Evolutionary conservation across 1,140 invertebrate species (phyloP), one percentile per base, ranked within the genome.

Genomic region (Callitettix versicolor): DNA sequence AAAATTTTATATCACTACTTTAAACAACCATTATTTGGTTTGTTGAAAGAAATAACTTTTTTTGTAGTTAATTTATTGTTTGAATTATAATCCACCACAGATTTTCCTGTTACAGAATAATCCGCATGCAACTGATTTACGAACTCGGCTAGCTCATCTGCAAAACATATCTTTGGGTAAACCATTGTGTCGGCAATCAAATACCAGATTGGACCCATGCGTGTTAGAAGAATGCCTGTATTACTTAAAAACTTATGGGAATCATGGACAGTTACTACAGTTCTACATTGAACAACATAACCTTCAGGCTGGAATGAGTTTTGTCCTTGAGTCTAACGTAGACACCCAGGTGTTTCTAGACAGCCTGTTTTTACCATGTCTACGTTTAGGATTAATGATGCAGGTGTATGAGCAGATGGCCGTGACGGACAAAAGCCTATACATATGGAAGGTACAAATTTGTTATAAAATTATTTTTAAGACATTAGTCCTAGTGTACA

Each of bases 161-260:
- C 55, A 58, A 22, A 17, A 30, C 15, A 24, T 49, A 18, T 22
- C 53, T 17, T 38, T 52, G 15, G 20, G 24, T 21, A 43, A 24
- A 17, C 26, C 42, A 18, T 36, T 22, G 15, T 20, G 18, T 14
- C 38, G 3, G n/a, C 68, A 67, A 62, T 22, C 20, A 9, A 38
- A 15, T 15, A 18, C 5, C 12, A 18, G 7, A 14, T 62, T 77
- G 0, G 72, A 79, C 42, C 71, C 74, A 0, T 72, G 79, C 53
- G 79, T 79, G 55, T 86, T 85, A 60, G 76, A 80, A 46, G 84
- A 87, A 65, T 85, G 81, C 60, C 62, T 85, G 0, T 84, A 82
- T 65, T 88, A 88, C 69, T 68, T 88, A 4, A 71, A 73, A 0
- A 80, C 76, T 48, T 88, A 87, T 64, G 86, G 84, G 3, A 83